Evolutionary conservation across 2,888 invertebrate genomes (phyloP).

Genomic region (Machimus atricapillus): DNA sequence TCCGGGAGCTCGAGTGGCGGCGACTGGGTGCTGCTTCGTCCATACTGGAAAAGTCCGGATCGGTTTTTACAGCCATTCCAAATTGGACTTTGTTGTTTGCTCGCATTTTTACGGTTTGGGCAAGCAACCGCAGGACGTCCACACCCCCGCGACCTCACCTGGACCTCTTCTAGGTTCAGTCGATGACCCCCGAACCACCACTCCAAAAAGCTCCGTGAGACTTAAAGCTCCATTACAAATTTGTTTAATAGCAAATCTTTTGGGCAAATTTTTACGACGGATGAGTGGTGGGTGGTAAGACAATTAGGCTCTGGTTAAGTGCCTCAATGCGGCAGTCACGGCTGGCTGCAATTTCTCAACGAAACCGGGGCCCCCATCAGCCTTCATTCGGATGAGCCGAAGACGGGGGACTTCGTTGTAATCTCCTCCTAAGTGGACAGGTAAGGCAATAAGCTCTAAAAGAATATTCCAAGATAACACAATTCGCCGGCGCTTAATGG

Average conservation of each 20-base stretch:
- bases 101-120: neutral
- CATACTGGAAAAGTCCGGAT: neutral
- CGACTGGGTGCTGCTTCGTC: neutral
- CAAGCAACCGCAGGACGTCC: neutral
- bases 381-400: neutral
- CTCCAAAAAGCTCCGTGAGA: neutral
- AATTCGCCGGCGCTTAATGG: neutral
- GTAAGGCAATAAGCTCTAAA: neutral
- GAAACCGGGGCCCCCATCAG: neutral
- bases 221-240: neutral
- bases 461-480: neutral
- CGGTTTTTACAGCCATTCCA: neutral
- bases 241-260: neutral
- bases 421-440: neutral
- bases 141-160: neutral
- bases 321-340: neutral
- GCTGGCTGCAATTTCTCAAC: neutral
- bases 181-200: neutral
- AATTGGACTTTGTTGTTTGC: neutral
- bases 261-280: neutral
- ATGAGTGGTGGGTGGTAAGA: neutral
- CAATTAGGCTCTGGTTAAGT: neutral
- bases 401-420: neutral
- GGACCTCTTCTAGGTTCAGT: neutral
- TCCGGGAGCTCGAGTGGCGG: neutral